Base-by-base conservation (phyloP, 2,797 vertebrate species). In the Orestias chungarensis region DNA sequence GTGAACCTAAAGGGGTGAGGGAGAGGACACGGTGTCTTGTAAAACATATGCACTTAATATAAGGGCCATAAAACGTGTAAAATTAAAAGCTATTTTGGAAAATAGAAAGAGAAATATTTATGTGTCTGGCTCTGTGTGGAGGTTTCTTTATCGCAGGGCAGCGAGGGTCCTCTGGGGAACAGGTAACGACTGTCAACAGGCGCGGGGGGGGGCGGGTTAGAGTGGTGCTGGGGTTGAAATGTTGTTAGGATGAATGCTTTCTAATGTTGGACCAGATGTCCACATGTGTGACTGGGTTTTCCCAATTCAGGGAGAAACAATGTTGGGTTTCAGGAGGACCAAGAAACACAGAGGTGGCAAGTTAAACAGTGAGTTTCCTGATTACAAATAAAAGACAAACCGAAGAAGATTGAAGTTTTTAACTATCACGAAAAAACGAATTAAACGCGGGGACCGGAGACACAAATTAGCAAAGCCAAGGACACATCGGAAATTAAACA, bases 1-100 rank as follows among this genome's bases (percentile, higher is more conserved):
- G 91, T 91, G 94, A 95, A 95, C 93, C 91, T 89, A 61, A 29
- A 38, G 95, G 95, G 96, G 96, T 97, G 95, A 97, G 92, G 93
- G 93, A 94, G 95, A 97, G 96, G 96, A 97, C 97, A 96, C 86
- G 78, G 83, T 92, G 95, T 95, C 96, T 96, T 97, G 96, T 97
- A 96, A 96, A 98, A 98, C 96, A 97, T 95, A 96, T 97, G 96
- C 96, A 96, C 94, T 96, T 96, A 96, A 98, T 98, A 97, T 96
- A 94, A 95, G 92, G 93, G 95, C 93, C 95, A 94, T 98, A 97
- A 98, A 97, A 96, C 96, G 95, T 96, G 96, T 95, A 96, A 96
- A 98, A 97, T 97, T 97, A 96, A 97, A 97, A 97, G 95, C 95
- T 95, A 95, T 96, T 96, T 95, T 96, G 95, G 95, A 97, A 97